Evolutionary conservation across 37 sponge, comb jelly and placozoan species (phyloP), one percentile per base, ranked within the genome.

Genomic region (Chondrosia reniformis): DNA sequence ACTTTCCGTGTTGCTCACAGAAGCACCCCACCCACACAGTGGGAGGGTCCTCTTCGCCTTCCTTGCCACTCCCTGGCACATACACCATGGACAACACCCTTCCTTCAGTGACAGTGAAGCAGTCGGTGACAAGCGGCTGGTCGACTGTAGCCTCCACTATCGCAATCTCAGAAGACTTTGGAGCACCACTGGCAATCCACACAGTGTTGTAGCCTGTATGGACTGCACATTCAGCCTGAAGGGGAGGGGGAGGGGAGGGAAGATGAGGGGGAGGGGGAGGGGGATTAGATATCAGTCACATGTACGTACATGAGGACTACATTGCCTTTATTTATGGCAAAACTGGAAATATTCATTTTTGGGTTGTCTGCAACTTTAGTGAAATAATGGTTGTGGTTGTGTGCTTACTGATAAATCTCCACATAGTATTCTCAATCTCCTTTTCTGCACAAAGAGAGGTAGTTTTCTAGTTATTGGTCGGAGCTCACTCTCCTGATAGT

Each of bases 11-110:
- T 64, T 84, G 79, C n/a, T n/a, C n/a, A n/a, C n/a, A n/a, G n/a
- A n/a, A n/a, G 1, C 82, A 81, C 0, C 89, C 89, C 63, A 89
- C 61, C 89, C 89, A 89, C 8, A 89, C 83, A 19, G 81, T 84
- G 37, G 74, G 17, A 24, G 67, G 17, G 31, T 32, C 56, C 6
- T 46, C 45, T 46, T 41, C 21, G 2, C 41, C 44, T 5, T 36
- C 13, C 41, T 6, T 69, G 44, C 42, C 41, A 39, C 24, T 36
- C 15, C 24, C 72, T 6, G 72, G 72, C 15, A 69, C 72, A 6
- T 40, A 69, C 0, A 69, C 72, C 72, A 69, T 69, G 1, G 40
- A 69, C 3, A 69, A 25, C 1, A 69, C 41, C 6, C 72, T 36
- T 17, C 36, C 44, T 25, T 69, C 72, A 28, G 58, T 3, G 1